Evolutionary conservation across 2,888 invertebrate genomes (phyloP).

Genomic region (Sphaerophoria rueppellii): DNA sequence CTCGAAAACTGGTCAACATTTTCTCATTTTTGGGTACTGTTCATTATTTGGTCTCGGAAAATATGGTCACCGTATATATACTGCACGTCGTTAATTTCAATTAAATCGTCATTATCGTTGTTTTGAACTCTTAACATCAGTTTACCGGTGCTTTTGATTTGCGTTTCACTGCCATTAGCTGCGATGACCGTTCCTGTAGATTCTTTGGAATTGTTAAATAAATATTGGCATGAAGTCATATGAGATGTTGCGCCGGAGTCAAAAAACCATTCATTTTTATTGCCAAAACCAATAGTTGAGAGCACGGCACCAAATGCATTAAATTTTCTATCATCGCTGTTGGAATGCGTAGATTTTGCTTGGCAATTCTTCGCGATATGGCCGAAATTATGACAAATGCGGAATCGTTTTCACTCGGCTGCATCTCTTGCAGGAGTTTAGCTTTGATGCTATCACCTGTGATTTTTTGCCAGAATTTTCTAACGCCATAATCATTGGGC

Average conservation of each 20-base stretch:
- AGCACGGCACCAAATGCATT: conserved; percentile 11
- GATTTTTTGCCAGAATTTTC: conserved; percentile 39
- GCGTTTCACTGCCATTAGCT: conserved; percentile 9
- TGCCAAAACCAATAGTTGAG: conserved; percentile 13
- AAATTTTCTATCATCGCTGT: not conserved
- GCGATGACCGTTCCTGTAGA: conserved; percentile 19
- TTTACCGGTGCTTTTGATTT: conserved; percentile 3
- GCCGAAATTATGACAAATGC: not conserved
- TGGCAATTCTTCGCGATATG: not conserved
- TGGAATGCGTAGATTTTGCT: not conserved
- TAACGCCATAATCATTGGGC: not conserved
- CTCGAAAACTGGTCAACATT: too few species aligned
- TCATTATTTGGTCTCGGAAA: too few species aligned
- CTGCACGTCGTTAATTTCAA: not conserved
- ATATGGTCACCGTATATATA: too few species aligned
- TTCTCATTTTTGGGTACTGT: too few species aligned
- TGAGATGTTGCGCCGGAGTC: conserved; percentile 17
- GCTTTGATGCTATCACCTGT: not conserved
- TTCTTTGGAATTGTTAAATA: conserved; percentile 6
- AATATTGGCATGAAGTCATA: conserved; percentile 9
- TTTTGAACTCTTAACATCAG: not conserved
- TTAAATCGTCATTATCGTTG: not conserved
- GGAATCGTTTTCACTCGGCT: not conserved
- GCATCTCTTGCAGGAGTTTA: conserved; percentile 3
- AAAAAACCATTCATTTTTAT: conserved; percentile 11